phyloP scores from a whole-genome alignment of 2,888 invertebrate species.

The Drosophila infuscata region DNA sequence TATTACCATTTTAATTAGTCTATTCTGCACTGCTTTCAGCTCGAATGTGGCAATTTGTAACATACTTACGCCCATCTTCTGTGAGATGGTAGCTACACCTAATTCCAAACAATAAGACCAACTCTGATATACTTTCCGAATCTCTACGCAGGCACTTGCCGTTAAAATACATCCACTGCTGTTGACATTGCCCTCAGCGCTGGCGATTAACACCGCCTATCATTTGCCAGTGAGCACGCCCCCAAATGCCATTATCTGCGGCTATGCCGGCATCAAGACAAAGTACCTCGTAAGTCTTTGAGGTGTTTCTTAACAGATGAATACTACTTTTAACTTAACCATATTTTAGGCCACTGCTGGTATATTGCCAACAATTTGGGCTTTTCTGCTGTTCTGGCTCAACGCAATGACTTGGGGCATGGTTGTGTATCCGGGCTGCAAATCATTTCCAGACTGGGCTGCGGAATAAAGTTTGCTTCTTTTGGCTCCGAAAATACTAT shows the following conservation, averaged over 20 bases:
- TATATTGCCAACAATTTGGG: conserved; percentile 54
- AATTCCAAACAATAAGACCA: not conserved
- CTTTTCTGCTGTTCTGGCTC: conserved; percentile 15
- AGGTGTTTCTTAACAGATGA: not conserved
- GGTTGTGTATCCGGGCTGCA: conserved; percentile 49
- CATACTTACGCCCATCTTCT: conserved; percentile 92
- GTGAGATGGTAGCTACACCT: conserved; percentile 87
- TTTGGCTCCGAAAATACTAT: not conserved
- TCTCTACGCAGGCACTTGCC: conserved; percentile 87
- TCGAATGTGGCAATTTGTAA: conserved; percentile 95
- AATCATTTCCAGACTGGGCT: conserved; percentile 49
- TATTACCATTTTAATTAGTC: conserved; percentile 89
- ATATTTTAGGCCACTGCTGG: conserved; percentile 49
- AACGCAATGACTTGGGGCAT: conserved; percentile 44
- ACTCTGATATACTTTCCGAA: not conserved
- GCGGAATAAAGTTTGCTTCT: not conserved
- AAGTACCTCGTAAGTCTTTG: conserved; percentile 88
- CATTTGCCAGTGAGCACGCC: conserved; percentile 97
- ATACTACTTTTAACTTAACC: not conserved
- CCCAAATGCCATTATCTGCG: conserved; percentile 96
- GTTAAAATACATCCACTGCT: conserved; percentile 92
- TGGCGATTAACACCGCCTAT: conserved; percentile 95
- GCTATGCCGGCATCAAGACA: conserved; percentile 91
- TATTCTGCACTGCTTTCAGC: conserved; percentile 90
- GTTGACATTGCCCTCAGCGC: conserved; percentile 93